These are phyloP conservation scores for Clinocottus analis DNA, from an alignment of 2,113 vertebrate genomes.

Conservation along the genomic window DNA sequence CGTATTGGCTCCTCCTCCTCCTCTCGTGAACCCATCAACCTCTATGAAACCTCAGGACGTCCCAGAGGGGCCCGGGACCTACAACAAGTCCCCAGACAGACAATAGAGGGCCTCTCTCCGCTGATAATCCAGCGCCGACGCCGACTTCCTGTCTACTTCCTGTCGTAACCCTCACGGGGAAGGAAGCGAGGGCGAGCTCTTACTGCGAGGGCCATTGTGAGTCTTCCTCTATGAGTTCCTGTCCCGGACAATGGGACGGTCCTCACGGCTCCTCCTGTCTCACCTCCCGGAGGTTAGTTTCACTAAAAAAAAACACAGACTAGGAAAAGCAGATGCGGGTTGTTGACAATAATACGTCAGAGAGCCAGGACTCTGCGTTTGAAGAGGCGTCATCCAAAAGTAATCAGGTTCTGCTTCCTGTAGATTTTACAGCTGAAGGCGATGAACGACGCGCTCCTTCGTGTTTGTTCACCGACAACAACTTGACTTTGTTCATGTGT, in stretches of 20 bases:
- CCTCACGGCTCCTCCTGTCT: background rate
- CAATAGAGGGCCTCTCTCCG: constrained; percentile 60
- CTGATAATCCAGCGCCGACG: constrained; percentile 27
- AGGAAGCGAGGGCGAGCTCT: constrained; percentile 55
- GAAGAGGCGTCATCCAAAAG: constrained; percentile 22
- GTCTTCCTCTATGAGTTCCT: constrained; percentile 76
- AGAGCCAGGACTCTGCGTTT: background rate
- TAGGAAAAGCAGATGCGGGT: background rate
- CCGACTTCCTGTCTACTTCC: constrained; percentile 69
- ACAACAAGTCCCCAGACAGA: constrained; percentile 75
- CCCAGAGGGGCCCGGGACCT: constrained; percentile 51
- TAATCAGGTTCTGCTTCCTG: constrained; percentile 14
- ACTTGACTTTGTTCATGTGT: background rate
- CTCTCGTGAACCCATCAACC: constrained; percentile 26
- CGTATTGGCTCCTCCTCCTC: background rate
- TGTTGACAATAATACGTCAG: background rate
- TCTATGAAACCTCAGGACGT: constrained; percentile 3
- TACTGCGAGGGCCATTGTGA: constrained; percentile 63
- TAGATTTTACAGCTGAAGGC: background rate
- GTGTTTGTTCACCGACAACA: background rate
- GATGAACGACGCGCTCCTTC: background rate
- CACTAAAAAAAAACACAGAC: background rate
- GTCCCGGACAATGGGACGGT: constrained; percentile 69
- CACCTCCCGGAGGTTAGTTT: background rate
- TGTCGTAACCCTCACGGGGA: constrained; percentile 59